These are phyloP conservation scores for Ecdyonurus torrentis DNA, from an alignment of 2,888 invertebrate species.

Conservation along the genomic window DNA sequence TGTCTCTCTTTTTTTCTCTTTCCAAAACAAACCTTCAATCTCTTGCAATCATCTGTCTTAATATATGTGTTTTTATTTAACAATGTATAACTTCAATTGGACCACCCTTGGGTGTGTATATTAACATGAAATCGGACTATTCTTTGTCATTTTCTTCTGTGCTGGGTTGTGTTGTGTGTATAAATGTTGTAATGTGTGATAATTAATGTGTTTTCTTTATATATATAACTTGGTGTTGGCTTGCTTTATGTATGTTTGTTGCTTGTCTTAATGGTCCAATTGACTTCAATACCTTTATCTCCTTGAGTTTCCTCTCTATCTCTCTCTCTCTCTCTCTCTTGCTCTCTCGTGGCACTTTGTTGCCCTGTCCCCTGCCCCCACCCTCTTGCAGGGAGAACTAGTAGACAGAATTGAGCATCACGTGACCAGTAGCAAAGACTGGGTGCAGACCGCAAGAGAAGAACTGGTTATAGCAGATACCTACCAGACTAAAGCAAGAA, in stretches of 20 bases:
- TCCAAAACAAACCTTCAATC: slow-evolving; percentile 26
- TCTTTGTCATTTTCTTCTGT: neutral
- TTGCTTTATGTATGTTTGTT: neutral
- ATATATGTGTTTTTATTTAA: neutral
- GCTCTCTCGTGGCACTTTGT: too few relatives aligned
- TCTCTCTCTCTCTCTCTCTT: too few relatives aligned
- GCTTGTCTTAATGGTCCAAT: neutral
- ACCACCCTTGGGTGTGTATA: neutral
- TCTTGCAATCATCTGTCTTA: too few relatives aligned
- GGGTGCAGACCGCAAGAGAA: slow-evolving; percentile 61
- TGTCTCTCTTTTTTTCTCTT: neutral
- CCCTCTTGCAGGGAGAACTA: slow-evolving; percentile 85
- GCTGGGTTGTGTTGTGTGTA: too few relatives aligned
- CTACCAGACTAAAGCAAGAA: slow-evolving; percentile 75
- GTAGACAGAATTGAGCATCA: slow-evolving; percentile 89
- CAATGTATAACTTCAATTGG: neutral
- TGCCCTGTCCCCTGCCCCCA: too few relatives aligned
- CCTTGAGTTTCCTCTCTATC: too few relatives aligned
- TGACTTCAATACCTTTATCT: too few relatives aligned
- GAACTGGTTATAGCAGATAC: slow-evolving; percentile 63
- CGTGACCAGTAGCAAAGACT: slow-evolving; percentile 71
- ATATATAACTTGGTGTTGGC: neutral
- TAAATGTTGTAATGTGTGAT: too few relatives aligned
- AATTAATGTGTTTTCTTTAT: neutral
- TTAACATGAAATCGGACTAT: neutral